These are phyloP conservation scores for Morinoia aosen DNA, from an alignment of 2,888 invertebrate genomes.

Conservation along the genomic window DNA sequence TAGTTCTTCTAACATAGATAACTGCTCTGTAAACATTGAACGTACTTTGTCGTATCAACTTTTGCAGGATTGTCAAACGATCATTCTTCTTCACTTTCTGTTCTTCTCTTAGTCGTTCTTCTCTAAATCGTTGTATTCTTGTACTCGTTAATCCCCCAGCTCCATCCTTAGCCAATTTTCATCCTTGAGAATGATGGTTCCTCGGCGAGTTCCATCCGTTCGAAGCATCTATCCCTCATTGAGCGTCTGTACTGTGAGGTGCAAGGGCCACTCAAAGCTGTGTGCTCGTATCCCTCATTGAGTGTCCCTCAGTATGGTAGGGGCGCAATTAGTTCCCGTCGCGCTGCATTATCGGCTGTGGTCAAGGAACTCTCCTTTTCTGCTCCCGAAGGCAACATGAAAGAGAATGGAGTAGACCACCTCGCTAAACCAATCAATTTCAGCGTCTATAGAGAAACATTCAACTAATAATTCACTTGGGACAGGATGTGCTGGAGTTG, in stretches of 20 bases:
- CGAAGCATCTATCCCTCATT: neutral
- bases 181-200: neutral
- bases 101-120: neutral
- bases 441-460: neutral
- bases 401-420: constrained; percentile 5
- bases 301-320: constrained; percentile 1
- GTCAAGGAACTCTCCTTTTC: constrained; percentile 10
- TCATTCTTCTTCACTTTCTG: neutral
- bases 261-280: neutral
- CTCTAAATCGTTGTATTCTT: neutral
- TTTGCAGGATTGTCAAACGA: too few species aligned
- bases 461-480: neutral
- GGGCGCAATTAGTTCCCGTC: constrained; percentile 22
- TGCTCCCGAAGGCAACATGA: neutral
- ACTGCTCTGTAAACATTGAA: too few species aligned
- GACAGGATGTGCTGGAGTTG: neutral
- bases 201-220: neutral
- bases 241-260: neutral
- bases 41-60: too few species aligned
- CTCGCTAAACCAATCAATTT: neutral
- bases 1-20: too few species aligned
- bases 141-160: neutral
- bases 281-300: constrained; percentile 8
- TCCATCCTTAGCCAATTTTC: neutral
- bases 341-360: constrained; percentile 30